These are phyloP conservation scores for Allenopithecus nigroviridis DNA, from an alignment of 2,797 vertebrate species.

Conservation along the genomic window DNA sequence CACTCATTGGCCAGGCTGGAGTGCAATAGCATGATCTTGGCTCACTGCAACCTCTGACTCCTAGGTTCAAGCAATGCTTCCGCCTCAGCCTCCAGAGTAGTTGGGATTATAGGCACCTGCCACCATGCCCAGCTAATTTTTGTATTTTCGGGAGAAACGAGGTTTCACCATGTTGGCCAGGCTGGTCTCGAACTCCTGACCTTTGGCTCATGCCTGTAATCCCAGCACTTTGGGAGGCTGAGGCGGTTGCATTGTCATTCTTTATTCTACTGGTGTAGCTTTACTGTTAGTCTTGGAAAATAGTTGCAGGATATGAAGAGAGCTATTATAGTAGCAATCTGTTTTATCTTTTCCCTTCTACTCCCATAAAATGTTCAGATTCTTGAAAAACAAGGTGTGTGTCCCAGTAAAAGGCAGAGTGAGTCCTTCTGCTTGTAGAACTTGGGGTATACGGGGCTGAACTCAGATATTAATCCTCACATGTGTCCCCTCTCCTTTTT, in stretches of 20 bases:
- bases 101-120: background rate
- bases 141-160: background rate
- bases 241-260: background rate
- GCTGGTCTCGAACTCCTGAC: too few species aligned
- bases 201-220: background rate
- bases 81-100: background rate
- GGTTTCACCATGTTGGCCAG: background rate
- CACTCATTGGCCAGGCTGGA: background rate
- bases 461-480: background rate
- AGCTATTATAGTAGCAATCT: background rate
- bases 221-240: background rate
- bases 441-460: background rate
- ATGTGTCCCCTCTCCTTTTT: background rate
- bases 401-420: background rate
- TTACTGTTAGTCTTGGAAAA: background rate
- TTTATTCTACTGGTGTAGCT: background rate
- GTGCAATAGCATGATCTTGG: background rate
- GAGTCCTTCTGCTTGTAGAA: background rate
- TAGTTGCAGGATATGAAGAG: background rate
- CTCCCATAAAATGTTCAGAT: background rate
- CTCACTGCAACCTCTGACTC: background rate
- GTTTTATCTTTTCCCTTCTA: background rate
- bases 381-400: background rate
- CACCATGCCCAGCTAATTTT: background rate
- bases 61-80: background rate